Percentiles rank a stretch among this genome's conserved stretches.
Conservation (phyloP, 2,113 vertebrate species). For the Ammodramus savannarum region DNA sequence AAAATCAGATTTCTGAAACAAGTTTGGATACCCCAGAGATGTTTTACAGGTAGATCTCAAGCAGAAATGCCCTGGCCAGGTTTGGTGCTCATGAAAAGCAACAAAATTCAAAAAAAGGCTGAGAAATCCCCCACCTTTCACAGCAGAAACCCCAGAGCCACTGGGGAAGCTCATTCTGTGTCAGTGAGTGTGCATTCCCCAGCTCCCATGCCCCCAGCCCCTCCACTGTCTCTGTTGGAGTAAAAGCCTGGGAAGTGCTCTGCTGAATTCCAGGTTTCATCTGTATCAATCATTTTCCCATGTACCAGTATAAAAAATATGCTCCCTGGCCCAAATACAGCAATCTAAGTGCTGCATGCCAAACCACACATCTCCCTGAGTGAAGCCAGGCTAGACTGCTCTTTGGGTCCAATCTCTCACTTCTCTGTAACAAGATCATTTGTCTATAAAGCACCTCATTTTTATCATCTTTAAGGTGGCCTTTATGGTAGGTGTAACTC, state of each 20-base stretch:
- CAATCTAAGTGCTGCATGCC: not conserved
- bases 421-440: not conserved
- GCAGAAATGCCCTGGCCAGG: not conserved
- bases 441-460: not conserved
- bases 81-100: not conserved
- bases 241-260: not conserved
- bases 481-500: not conserved
- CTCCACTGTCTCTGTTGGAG: not conserved
- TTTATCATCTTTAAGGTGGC: not conserved
- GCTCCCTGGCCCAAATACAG: slow-evolving; percentile 17
- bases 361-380: not conserved
- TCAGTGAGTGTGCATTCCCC: not conserved
- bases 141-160: not conserved
- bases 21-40: not conserved
- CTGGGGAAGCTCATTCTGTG: not conserved
- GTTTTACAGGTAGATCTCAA: not conserved
- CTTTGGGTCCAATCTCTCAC: not conserved
- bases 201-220: not conserved
- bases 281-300: not conserved
- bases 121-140: not conserved
- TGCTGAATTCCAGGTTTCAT: not conserved
- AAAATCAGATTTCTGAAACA: not conserved
- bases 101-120: not conserved
- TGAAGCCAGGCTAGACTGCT: not conserved
- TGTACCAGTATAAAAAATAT: not conserved